These are phyloP conservation scores for Sebastiscus albofasciatus DNA, from an alignment of 2,797 vertebrate genomes.

Conservation along the genomic window DNA sequence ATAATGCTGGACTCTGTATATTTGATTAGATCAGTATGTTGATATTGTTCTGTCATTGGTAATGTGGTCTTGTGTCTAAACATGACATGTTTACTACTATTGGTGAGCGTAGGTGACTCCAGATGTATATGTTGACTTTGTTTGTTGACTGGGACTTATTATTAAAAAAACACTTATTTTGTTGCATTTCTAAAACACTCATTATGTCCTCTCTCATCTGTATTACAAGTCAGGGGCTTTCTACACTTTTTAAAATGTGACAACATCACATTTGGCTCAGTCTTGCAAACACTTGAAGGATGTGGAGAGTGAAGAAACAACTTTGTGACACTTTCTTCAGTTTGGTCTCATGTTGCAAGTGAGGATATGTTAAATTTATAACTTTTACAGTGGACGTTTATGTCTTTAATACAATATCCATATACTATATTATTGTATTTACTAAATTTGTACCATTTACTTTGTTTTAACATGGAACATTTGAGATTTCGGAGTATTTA, in stretches of 20 bases:
- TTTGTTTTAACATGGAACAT: neutral
- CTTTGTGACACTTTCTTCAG: slow-evolving; percentile 32
- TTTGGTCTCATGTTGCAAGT: neutral
- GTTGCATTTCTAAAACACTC: neutral
- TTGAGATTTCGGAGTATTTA: neutral
- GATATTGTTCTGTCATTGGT: no score
- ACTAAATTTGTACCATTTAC: neutral
- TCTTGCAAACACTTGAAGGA: slow-evolving; percentile 39
- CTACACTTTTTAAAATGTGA: neutral
- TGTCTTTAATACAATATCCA: neutral
- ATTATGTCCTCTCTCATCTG: neutral
- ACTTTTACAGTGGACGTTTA: neutral
- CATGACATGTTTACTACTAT: no score
- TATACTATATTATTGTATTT: neutral
- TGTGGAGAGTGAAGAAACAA: slow-evolving; percentile 51
- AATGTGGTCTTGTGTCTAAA: no score
- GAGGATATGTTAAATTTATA: neutral
- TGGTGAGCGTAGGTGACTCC: no score
- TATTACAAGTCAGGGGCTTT: neutral
- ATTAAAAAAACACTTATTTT: neutral
- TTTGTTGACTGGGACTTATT: neutral
- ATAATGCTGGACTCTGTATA: no score
- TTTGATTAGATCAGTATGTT: no score
- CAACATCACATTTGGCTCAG: slow-evolving; percentile 5
- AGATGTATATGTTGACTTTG: no score